These are phyloP conservation scores for Hyphantria cunea DNA, from an alignment of 1,140 invertebrate species.

Conservation along the genomic window DNA sequence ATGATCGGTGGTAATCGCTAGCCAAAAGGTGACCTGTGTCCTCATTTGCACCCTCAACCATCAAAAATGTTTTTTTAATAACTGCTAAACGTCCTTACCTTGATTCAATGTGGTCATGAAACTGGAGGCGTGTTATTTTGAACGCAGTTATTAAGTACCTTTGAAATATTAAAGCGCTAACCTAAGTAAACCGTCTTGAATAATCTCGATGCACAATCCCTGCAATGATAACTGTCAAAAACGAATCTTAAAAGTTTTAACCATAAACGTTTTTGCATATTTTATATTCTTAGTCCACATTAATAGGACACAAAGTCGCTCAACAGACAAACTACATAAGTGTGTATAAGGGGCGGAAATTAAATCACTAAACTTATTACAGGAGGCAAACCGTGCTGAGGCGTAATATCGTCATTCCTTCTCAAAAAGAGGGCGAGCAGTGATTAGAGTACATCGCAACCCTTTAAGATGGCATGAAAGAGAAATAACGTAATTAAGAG, in stretches of 20 bases:
- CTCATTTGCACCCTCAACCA: too few species aligned
- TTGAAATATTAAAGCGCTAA: not conserved
- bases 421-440: conserved; percentile 18
- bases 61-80: too few species aligned
- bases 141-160: not conserved
- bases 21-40: too few species aligned
- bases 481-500: conserved; percentile 13
- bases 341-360: conserved; percentile 24
- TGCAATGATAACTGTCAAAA: conserved; percentile 16
- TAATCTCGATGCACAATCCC: conserved; percentile 2
- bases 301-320: conserved; percentile 1
- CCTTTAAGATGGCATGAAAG: conserved; percentile 22
- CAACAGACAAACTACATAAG: not conserved
- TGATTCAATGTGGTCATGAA: too few species aligned
- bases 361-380: conserved; percentile 32
- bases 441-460: conserved; percentile 22
- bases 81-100: too few species aligned
- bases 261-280: not conserved
- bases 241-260: conserved; percentile 11
- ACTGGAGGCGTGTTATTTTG: too few species aligned
- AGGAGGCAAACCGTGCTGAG: conserved; percentile 16
- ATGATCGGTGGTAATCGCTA: too few species aligned
- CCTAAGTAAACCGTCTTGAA: not conserved
- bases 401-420: conserved; percentile 17
- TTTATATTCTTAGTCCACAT: not conserved